Conservation (phyloP, 2,113 vertebrate species). For the Epinephelus cyanopodus region DNA sequence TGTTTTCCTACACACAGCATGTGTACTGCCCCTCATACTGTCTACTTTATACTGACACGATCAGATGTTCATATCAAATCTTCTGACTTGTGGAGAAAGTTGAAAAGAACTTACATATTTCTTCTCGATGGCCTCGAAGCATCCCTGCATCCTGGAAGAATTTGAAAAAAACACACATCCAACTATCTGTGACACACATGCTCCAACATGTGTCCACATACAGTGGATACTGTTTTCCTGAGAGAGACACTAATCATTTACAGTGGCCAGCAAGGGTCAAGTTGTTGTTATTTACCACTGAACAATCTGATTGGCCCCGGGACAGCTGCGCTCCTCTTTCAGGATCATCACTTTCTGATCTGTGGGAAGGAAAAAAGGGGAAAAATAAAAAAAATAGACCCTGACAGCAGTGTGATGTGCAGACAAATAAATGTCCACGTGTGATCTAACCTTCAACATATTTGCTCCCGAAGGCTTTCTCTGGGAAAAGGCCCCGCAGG, state of each 20-base stretch:
- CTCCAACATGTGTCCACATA: neutral
- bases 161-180: neutral
- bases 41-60: neutral
- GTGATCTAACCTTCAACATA: conserved; percentile 90
- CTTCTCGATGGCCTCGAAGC: conserved; percentile 95
- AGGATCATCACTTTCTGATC: conserved; percentile 95
- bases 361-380: conserved; percentile 44
- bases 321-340: conserved; percentile 90
- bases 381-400: neutral
- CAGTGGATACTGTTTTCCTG: neutral
- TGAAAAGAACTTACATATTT: conserved; percentile 92
- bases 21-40: neutral
- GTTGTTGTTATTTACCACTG: conserved; percentile 87
- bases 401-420: neutral
- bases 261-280: neutral
- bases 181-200: neutral
- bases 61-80: neutral
- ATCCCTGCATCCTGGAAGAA: conserved; percentile 92
- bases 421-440: neutral
- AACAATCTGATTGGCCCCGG: conserved; percentile 91
- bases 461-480: conserved; percentile 93
- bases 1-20: no score
- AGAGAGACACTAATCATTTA: neutral
- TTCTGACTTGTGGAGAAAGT: conserved; percentile 2
- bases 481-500: conserved; percentile 95